Percentiles rank a stretch among this genome's conserved stretches.
Conservation (phyloP, 2,888 invertebrate genomes). For the Argynnis bischoffii region DNA sequence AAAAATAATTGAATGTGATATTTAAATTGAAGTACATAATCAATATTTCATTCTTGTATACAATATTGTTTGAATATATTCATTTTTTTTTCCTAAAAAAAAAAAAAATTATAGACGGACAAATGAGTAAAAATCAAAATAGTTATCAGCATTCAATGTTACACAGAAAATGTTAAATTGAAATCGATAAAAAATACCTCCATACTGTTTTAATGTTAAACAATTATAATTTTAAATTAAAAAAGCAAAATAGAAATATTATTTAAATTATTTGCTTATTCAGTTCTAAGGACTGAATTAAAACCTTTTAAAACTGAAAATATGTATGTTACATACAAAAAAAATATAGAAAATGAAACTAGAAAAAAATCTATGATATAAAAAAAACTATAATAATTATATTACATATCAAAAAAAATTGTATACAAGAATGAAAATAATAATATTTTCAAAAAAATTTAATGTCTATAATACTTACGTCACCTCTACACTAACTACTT, state of each 20-base stretch:
- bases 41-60: background rate
- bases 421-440: slow-evolving; percentile 1
- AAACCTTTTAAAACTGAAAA: no score
- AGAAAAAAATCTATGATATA: background rate
- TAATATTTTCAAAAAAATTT: background rate
- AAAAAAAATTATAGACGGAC: background rate
- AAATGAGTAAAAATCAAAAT: no score
- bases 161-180: no score
- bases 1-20: background rate
- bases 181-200: no score
- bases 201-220: no score
- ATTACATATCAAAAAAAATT: background rate
- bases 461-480: slow-evolving; percentile 10
- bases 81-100: background rate
- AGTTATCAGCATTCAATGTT: no score
- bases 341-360: no score
- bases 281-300: no score
- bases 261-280: no score
- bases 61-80: background rate
- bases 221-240: no score
- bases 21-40: background rate
- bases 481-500: slow-evolving; percentile 8
- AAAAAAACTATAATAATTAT: background rate
- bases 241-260: no score
- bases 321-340: no score